Base-by-base conservation (phyloP, 2,113 vertebrate genomes). In the Garra rufa region DNA sequence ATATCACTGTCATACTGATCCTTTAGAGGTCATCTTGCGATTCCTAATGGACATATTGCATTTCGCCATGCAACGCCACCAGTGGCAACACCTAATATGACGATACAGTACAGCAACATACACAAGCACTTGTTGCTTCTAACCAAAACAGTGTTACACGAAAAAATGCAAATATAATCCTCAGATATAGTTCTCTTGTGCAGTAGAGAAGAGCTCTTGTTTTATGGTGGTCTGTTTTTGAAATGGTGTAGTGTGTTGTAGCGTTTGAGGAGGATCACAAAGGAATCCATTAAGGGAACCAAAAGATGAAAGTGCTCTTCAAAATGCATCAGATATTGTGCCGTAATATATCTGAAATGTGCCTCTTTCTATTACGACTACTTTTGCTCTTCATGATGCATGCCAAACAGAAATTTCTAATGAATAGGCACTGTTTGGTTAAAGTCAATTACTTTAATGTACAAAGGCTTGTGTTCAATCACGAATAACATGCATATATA, bases 291-390 rank as follows among this genome's bases (percentile, higher is more conserved):
- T 21, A 84, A 26, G 24, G 82, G 61, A 81, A 67, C 4, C 70
- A 74, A 67, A 81, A 87, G 70, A 84, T 87, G 83, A 84, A 71
- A 85, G 78, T 76, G 24, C 46, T 85, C 26, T 74, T 75, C 82
- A 81, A 59, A 75, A 76, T 55, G 28, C 26, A 83, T 83, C 70
- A 75, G 24, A 46, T 26, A 50, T 65, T 61, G 70, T 63, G 55
- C 57, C 43, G 21, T 50, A 74, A 76, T 61, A 57, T 44, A 79
- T 17, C 10, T 65, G 10, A 71, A 79, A 79, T 4, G 24, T 52
- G 55, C 46, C 65, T 80, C 26, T 10, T 28, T 83, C 61, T 67
- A 15, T 15, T 8, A 80, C 4, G 19, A 67, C 78, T 50, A 8
- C 21, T 41, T 55, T 71, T 26, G 6, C 9, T 71, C 8, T n/a